Percentiles rank a stretch among this genome's conserved stretches.
These are phyloP conservation scores for Antitype chi DNA, from an alignment of 2,888 invertebrate genomes.

Conservation along the genomic window DNA sequence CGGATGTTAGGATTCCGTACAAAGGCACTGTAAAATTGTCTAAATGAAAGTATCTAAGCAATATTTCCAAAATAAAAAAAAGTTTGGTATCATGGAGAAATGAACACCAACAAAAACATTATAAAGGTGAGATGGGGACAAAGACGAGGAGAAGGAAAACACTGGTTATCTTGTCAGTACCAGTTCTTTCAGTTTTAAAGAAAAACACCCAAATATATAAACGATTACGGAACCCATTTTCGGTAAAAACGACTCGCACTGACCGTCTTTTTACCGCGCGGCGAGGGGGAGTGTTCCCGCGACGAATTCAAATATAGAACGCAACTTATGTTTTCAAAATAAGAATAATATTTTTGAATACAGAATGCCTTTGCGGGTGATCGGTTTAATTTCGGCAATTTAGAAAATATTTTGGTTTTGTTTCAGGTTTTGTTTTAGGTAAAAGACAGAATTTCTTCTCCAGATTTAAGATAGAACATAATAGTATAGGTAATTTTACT, in stretches of 20 bases:
- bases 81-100: background rate
- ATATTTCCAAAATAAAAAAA: background rate
- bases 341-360: constrained; percentile 82
- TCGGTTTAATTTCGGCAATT: constrained; percentile 68
- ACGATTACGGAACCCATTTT: constrained; percentile 59
- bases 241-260: constrained; percentile 30
- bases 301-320: constrained; percentile 87
- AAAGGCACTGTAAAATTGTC: background rate
- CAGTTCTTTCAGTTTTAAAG: constrained; percentile 3
- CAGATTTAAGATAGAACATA: background rate
- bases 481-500: background rate
- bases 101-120: constrained; percentile 1
- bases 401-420: constrained; percentile 38
- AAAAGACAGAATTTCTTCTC: background rate
- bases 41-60: background rate
- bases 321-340: constrained; percentile 79
- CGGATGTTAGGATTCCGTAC: constrained; percentile 59
- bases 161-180: background rate
- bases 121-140: background rate
- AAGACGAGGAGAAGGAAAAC: constrained; percentile 6
- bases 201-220: background rate
- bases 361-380: constrained; percentile 88
- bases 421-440: constrained; percentile 5
- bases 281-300: constrained; percentile 85
- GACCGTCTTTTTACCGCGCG: constrained; percentile 73